phyloP scores from a whole-genome alignment of 2,797 vertebrate genomes.

The Todus mexicanus region DNA sequence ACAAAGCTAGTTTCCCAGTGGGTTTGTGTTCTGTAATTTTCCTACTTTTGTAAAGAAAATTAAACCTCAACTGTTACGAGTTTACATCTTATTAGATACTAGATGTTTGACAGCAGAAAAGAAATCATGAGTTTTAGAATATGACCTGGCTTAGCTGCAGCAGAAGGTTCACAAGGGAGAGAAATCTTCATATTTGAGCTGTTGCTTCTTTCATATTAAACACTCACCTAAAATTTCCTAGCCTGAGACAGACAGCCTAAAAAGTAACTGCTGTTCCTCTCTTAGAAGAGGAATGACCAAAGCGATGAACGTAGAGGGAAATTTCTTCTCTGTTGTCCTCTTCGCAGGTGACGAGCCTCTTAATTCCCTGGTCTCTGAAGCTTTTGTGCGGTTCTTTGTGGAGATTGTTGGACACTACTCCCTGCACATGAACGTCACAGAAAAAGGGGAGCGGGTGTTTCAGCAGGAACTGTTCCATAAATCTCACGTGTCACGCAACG shows the following conservation, averaged over 20 bases:
- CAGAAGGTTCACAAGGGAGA: background rate
- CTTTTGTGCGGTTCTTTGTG: slow-evolving; percentile 94
- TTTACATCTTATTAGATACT: background rate
- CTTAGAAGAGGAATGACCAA: background rate
- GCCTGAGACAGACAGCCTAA: background rate
- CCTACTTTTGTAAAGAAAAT: background rate
- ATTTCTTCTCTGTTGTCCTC: background rate
- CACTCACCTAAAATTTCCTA: background rate
- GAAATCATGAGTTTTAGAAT: background rate
- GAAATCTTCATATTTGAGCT: background rate
- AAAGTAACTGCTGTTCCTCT: background rate
- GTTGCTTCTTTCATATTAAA: background rate
- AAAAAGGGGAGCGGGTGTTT: slow-evolving; percentile 80
- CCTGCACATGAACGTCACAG: slow-evolving; percentile 83
- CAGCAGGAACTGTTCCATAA: slow-evolving; percentile 91
- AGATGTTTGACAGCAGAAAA: background rate
- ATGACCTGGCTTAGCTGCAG: background rate
- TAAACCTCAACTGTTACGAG: background rate
- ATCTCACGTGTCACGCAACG: slow-evolving; percentile 86
- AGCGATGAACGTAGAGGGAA: background rate
- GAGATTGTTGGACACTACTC: slow-evolving; percentile 95
- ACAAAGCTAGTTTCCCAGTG: background rate
- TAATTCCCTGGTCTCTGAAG: slow-evolving; percentile 90
- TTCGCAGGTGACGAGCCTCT: slow-evolving; percentile 69
- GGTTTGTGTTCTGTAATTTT: background rate